Evolutionary conservation across 2,113 vertebrate species (phyloP).

Genomic region (Grallaria varia): DNA sequence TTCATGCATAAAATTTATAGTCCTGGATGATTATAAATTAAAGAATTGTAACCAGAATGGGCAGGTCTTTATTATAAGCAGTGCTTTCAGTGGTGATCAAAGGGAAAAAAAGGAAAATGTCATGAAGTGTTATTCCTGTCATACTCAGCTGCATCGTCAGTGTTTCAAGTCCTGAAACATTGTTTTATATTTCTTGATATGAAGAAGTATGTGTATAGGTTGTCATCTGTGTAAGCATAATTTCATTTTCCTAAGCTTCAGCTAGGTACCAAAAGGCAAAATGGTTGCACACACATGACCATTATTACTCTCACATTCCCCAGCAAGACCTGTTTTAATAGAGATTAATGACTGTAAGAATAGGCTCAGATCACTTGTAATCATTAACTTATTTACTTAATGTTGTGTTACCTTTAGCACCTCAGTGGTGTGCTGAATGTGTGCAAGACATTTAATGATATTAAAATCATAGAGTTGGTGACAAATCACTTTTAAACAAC

Average conservation of each 20-base stretch:
- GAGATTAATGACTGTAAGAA: neutral
- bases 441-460: neutral
- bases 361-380: neutral
- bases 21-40: neutral
- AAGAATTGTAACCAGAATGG: neutral
- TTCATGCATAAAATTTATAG: neutral
- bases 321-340: neutral
- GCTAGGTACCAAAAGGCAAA: neutral
- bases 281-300: accelerated
- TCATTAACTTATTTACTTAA: neutral
- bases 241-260: neutral
- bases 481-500: neutral
- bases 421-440: neutral
- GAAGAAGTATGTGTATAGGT: neutral
- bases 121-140: neutral
- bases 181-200: neutral
- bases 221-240: neutral
- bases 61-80: neutral
- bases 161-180: neutral
- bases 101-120: neutral
- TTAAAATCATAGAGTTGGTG: neutral
- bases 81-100: neutral
- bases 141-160: neutral
- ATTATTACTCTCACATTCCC: neutral
- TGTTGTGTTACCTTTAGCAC: neutral